Evolutionary conservation across 2,888 invertebrate genomes (phyloP).

Genomic region (Drosophila picticornis): DNA sequence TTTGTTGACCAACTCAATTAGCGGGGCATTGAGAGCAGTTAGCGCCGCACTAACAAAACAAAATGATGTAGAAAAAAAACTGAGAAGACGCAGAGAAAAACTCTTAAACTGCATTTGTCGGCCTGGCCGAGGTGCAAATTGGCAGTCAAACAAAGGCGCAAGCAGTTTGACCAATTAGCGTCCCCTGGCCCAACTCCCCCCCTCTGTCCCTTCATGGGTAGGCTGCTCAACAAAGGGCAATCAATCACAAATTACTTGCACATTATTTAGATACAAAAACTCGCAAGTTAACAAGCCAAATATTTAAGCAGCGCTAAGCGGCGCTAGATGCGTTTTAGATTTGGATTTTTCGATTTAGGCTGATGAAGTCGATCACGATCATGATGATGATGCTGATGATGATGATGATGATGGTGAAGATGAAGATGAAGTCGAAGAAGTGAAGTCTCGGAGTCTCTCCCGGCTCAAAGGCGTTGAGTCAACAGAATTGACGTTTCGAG

Average conservation of each 20-base stretch:
- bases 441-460: conserved; percentile 11
- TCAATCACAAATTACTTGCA: conserved; percentile 64
- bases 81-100: conserved; percentile 9
- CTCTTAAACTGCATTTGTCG: background rate
- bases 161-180: conserved; percentile 76
- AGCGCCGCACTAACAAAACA: conserved; percentile 53
- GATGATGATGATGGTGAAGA: background rate
- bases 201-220: background rate
- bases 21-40: conserved; percentile 80
- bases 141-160: conserved; percentile 77
- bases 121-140: conserved; percentile 66
- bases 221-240: conserved; percentile 59
- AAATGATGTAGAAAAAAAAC: conserved; percentile 20
- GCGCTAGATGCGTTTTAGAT: conserved; percentile 43
- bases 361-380: background rate
- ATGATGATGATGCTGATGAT: background rate
- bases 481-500: conserved; percentile 79
- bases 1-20: conserved; percentile 75
- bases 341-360: conserved; percentile 5
- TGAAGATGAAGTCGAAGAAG: conserved; percentile 1
- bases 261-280: conserved; percentile 50
- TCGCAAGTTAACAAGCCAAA: conserved; percentile 62
- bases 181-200: conserved; percentile 1
- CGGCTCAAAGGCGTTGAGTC: conserved; percentile 73
- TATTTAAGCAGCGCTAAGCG: conserved; percentile 70